These are phyloP conservation scores for Peromyscus aztecus DNA, from an alignment of 2,797 vertebrate genomes.

Conservation along the genomic window DNA sequence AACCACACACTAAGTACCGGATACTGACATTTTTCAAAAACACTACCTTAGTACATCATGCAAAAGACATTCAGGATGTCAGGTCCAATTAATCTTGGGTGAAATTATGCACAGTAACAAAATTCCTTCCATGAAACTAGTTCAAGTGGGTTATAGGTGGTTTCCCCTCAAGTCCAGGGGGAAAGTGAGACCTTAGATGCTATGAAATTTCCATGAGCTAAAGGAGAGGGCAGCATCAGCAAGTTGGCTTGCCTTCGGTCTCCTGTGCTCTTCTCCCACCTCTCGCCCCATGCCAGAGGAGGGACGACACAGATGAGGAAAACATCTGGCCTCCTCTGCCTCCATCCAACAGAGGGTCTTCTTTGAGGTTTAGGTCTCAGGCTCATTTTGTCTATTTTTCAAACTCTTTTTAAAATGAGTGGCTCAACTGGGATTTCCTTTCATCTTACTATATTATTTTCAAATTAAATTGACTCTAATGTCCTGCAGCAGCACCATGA, in stretches of 20 bases:
- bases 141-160: constrained; percentile 72
- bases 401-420: constrained; percentile 78
- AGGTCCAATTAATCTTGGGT: constrained; percentile 80
- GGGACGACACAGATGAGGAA: constrained; percentile 73
- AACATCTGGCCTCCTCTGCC: constrained; percentile 72
- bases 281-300: constrained; percentile 52
- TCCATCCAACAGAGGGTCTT: constrained; percentile 49
- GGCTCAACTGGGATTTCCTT: constrained; percentile 82
- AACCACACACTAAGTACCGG: constrained; percentile 80
- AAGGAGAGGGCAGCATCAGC: constrained; percentile 47
- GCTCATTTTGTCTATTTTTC: constrained; percentile 47
- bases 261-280: not conserved
- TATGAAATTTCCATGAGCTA: constrained; percentile 75
- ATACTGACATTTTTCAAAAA: constrained; percentile 80
- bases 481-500: constrained; percentile 66
- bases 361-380: constrained; percentile 68
- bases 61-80: constrained; percentile 82
- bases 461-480: constrained; percentile 79
- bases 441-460: constrained; percentile 82
- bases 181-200: constrained; percentile 34
- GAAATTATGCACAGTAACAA: constrained; percentile 77
- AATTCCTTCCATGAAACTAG: constrained; percentile 71
- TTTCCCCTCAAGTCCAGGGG: constrained; percentile 64
- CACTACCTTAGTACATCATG: constrained; percentile 79
- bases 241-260: constrained; percentile 15